These are phyloP conservation scores for Andrena minutula DNA, from an alignment of 2,888 invertebrate genomes.

Conservation along the genomic window DNA sequence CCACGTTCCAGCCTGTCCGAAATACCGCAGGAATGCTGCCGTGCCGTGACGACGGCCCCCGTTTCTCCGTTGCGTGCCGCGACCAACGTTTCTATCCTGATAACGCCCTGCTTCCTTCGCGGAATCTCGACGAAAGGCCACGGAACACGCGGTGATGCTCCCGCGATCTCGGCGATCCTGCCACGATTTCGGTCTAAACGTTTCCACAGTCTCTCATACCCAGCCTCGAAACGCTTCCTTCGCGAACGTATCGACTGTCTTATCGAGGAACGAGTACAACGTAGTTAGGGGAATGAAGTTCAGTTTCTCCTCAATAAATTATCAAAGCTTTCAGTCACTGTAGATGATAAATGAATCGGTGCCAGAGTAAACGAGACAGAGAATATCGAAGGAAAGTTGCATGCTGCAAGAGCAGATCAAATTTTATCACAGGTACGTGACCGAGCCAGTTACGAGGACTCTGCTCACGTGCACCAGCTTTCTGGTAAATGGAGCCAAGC, in stretches of 20 bases:
- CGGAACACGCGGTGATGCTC: constrained; percentile 2
- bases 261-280: neutral
- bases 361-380: constrained; percentile 38
- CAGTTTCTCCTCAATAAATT: neutral
- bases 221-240: neutral
- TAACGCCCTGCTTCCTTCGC: constrained; percentile 38
- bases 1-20: constrained; percentile 34
- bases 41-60: constrained; percentile 38
- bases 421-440: constrained; percentile 64
- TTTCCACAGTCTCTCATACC: neutral
- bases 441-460: constrained; percentile 52
- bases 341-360: constrained; percentile 28
- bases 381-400: constrained; percentile 38
- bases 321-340: neutral
- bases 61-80: constrained; percentile 54
- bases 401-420: constrained; percentile 48
- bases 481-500: constrained; percentile 37
- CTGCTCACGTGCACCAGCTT: constrained; percentile 42
- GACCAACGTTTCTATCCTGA: constrained; percentile 59
- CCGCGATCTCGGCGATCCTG: constrained; percentile 26
- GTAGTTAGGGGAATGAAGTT: neutral
- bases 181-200: constrained; percentile 19
- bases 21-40: constrained; percentile 61
- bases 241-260: neutral
- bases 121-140: constrained; percentile 34